These are phyloP conservation scores for Drymodes brunneopygia DNA, from an alignment of 2,113 vertebrate genomes.

Conservation along the genomic window DNA sequence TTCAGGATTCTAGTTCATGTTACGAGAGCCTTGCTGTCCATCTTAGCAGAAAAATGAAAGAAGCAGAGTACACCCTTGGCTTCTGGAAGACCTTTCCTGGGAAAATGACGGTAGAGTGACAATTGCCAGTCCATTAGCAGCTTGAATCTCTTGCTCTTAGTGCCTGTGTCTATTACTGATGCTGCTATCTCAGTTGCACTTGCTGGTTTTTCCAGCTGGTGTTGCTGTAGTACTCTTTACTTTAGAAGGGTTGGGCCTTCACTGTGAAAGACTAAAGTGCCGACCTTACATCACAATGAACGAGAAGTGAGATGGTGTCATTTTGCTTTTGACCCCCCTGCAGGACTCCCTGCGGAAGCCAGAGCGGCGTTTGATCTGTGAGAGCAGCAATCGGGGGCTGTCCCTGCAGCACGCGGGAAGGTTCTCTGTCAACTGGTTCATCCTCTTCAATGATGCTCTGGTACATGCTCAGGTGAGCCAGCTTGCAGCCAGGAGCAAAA, in stretches of 20 bases:
- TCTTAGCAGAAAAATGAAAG: conserved; percentile 87
- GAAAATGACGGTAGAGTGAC: conserved; percentile 89
- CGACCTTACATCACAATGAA: background rate
- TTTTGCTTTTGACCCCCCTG: background rate
- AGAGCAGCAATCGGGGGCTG: conserved; percentile 92
- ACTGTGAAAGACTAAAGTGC: background rate
- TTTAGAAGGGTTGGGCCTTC: background rate
- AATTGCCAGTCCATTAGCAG: background rate
- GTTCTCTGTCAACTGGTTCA: conserved; percentile 99
- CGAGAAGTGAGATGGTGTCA: background rate
- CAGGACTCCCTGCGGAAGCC: conserved; percentile 94
- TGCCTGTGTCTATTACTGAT: background rate
- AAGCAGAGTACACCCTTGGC: conserved; percentile 87
- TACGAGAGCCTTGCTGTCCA: conserved; percentile 85
- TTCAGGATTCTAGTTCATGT: conserved; percentile 86
- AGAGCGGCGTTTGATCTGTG: conserved; percentile 88
- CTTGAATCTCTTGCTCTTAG: background rate
- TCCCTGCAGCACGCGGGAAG: conserved; percentile 92
- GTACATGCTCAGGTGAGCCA: conserved; percentile 94
- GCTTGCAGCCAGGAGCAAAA: background rate
- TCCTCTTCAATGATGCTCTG: conserved; percentile 93
- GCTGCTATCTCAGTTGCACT: background rate
- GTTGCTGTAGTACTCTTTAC: background rate
- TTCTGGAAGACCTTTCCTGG: conserved; percentile 99
- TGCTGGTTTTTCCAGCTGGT: background rate